phyloP scores from a whole-genome alignment of 2,113 vertebrate species.

The Actenoides lindsayi region DNA sequence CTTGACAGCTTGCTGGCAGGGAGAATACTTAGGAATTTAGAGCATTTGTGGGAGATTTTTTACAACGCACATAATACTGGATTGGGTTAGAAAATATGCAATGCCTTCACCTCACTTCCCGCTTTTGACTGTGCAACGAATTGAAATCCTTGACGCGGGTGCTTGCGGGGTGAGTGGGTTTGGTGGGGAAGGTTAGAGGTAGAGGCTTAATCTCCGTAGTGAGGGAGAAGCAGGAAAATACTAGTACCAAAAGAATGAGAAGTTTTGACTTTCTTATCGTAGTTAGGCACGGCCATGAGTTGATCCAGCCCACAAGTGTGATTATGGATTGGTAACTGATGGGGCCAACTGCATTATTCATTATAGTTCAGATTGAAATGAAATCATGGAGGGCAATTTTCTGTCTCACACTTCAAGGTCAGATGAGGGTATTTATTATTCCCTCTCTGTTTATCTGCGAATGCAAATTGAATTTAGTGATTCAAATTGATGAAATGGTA shows the following conservation, averaged over 20 bases:
- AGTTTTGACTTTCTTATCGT: background rate
- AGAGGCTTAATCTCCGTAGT: background rate
- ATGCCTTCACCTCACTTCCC: background rate
- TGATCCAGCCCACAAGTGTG: background rate
- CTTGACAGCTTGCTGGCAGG: background rate
- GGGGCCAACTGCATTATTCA: conserved; percentile 67
- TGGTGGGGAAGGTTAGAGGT: background rate
- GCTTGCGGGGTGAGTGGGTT: background rate
- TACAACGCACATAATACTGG: background rate
- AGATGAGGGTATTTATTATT: conserved; percentile 74
- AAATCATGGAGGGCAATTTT: conserved; percentile 75
- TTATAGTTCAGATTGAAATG: conserved; percentile 70
- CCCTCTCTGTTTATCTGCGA: conserved; percentile 79
- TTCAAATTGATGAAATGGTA: conserved; percentile 71
- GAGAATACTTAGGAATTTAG: background rate
- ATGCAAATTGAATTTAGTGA: conserved; percentile 79
- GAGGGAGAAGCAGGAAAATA: background rate
- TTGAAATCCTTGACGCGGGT: background rate
- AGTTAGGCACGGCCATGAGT: background rate
- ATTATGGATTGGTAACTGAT: conserved; percentile 36
- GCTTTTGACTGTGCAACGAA: background rate
- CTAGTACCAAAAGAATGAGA: background rate
- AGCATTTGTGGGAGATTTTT: background rate
- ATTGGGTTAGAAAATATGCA: background rate
- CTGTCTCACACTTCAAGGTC: conserved; percentile 77